Evolutionary conservation across 1,140 invertebrate genomes (phyloP), one percentile per base, ranked within the genome.

Genomic region (Cardiocondyla obscurior): DNA sequence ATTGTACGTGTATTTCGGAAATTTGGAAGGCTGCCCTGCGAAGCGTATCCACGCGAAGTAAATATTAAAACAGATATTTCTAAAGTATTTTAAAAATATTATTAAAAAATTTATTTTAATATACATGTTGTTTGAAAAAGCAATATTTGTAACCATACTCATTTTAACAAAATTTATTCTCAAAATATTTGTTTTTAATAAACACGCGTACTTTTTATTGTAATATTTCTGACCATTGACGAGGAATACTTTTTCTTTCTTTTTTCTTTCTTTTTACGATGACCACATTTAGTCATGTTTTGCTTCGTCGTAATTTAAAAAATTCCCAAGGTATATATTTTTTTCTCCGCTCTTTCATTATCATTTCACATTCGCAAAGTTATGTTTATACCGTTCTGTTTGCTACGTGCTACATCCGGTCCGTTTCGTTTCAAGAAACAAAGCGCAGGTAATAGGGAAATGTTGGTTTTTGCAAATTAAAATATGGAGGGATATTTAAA

Each of bases 381-480:
- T 72, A 62, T 69, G 46, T 69, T 72, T 72, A 57, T 58, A 39
- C 2, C 16, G 6, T 58, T 7, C n/a, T 58, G 22, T 73, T 42
- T 28, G n/a, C 33, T n/a, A 42, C 14, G 51, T n/a, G 10, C 22
- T 30, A 28, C 36, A 10, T 39, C 58, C 19, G 28, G 36, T 58
- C 30, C 33, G 36, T 72, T 72, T 73, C 14, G 19, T 73, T 73
- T 73, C 51, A 39, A 46, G 55, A 33, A 62, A 76, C 12, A 62
- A 22, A 46, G 36, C 28, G 28, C 22, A 76, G 44, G 12, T 33
- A 60, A 19, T n/a, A n/a, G 28, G 12, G 22, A 58, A n/a, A 62
- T 60, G 49, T 76, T 76, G 49, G 30, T 76, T 51, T 46, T n/a
- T 30, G n/a, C 28, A 39, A 76, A 49, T 76, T 62, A 16, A 46